Evolutionary conservation across 53 echinoderm and acorn worm genomes (phyloP), one percentile per base, ranked within the genome.

Genomic region (Echinarachnius parma): DNA sequence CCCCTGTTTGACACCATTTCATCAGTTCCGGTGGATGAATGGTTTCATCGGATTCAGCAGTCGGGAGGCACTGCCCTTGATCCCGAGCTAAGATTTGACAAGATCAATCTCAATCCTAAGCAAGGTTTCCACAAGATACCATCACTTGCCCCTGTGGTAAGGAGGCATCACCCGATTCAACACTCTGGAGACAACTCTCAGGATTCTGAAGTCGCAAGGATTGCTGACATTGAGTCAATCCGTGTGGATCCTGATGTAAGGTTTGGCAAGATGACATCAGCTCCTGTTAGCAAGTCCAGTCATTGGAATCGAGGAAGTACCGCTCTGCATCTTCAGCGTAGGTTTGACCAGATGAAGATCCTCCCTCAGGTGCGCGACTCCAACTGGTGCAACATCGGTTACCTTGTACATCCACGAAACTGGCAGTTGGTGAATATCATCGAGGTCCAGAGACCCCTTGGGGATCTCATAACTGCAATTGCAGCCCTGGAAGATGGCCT

Each of bases 371-470:
- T n/a, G n/a, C n/a, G n/a, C n/a, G n/a, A n/a, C n/a, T n/a, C n/a
- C n/a, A n/a, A n/a, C 26, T 46, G 47, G 65, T 65, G 65, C 29
- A 28, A 65, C n/a, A 16, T 69, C 25, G 69, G 69, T 21, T 20
- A 22, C 0, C 69, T 69, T 8, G 50, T 69, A 14, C 50, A 34
- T 1, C 53, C 69, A 20, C 34, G 69, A 9, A 34, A 30, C 20
- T 69, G 69, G 69, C 20, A 35, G 53, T 25, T 69, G 52, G 53
- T 52, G 21, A 10, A 22, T 0, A 69, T 31, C 18, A 1, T 23
- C 10, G 22, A 52, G 49, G 0, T 69, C 1, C 21, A 50, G 1
- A 50, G 50, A 21, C 69, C 34, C 3, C 14, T 50, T 31, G 69
- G 69, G 31, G 69, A 69, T 37, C 1, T 53, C 2, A 34, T 69